Evolutionary conservation across 2,888 invertebrate genomes (phyloP), one percentile per base, ranked within the genome.

Genomic region (Acutogordius australiensis): DNA sequence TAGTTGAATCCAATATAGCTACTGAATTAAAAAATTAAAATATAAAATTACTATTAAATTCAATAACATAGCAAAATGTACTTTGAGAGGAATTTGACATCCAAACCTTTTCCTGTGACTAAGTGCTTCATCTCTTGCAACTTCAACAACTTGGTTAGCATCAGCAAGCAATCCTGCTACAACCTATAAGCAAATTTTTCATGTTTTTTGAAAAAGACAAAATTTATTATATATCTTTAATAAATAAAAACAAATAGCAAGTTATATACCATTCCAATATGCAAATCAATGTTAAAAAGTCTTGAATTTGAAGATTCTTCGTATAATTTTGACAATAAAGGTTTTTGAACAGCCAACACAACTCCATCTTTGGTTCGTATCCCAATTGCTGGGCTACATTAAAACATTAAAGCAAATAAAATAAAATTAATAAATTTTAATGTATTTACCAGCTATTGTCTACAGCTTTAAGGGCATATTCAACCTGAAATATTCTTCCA

Each of bases 401-500:
- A 51, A 37, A 60, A 60, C 37, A 4, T 23, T 37, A 29, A 45
- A 2, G 45, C 8, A 44, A 18, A 4, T 44, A 29, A 56, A 30
- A 61, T 13, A 27, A 28, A 28, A 51, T 51, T 4, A n/a, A n/a
- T 51, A 51, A 51, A 23, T 51, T 51, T 8, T 51, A 51, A 51
- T 21, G 4, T 8, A 8, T n/a, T 51, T 51, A 78, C 78, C 91
- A 90, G 69, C 87, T 85, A 69, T 85, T 86, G 74, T 99, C 97
- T 1, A 99, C 94, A 2, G 97, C 97, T 74, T 99, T 99, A 61
- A 83, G 83, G 1, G 97, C 97, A 75, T 99, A 99, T 76, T 99
- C 97, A 1, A 99, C 88, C 79, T 97, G 97, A 73, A 97, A 97
- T 37, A 99, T 94, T 66, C 94, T 77, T 8, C 97, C 97, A 71